Percentiles rank a stretch among this genome's conserved stretches.
Conservation (phyloP, 53 echinoderm and acorn worm species). For the Arbacia lixula region DNA sequence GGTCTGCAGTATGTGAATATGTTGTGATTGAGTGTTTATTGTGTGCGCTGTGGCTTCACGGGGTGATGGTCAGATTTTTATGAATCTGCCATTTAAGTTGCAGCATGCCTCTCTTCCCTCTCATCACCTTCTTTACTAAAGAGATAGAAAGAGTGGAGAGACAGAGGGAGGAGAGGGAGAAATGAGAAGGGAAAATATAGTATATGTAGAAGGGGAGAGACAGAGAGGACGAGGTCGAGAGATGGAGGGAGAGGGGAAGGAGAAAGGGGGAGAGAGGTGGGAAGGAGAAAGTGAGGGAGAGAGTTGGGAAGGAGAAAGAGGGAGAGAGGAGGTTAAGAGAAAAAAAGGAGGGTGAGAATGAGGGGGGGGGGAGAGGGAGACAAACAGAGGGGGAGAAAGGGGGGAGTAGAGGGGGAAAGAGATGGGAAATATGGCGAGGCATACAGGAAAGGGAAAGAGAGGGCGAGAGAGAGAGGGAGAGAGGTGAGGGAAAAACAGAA, state of each 20-base stretch:
- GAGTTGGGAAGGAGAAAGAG: neutral
- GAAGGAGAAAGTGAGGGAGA: neutral
- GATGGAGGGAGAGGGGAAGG: neutral
- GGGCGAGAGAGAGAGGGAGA: too few relatives aligned
- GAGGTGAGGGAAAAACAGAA: too few relatives aligned
- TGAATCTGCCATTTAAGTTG: too few relatives aligned
- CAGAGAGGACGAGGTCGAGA: neutral
- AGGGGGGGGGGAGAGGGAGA: neutral
- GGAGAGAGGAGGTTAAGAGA: neutral
- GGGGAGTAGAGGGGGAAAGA: neutral
- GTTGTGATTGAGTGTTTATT: too few relatives aligned
- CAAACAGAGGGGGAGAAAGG: neutral
- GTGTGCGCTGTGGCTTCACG: too few relatives aligned
- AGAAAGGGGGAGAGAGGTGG: neutral
- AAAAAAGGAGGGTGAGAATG: neutral
- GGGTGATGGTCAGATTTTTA: too few relatives aligned
- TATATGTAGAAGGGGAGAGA: neutral
- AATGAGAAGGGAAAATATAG: neutral
- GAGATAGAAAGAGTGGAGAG: neutral
- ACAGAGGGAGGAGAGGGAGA: neutral
- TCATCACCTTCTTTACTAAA: too few relatives aligned
- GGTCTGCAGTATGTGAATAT: too few relatives aligned
- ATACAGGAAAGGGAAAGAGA: too few relatives aligned
- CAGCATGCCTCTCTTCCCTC: too few relatives aligned
- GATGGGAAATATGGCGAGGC: neutral